Evolutionary conservation across 2,888 invertebrate genomes (phyloP), one percentile per base, ranked within the genome.

Genomic region (Colletes collaris): DNA sequence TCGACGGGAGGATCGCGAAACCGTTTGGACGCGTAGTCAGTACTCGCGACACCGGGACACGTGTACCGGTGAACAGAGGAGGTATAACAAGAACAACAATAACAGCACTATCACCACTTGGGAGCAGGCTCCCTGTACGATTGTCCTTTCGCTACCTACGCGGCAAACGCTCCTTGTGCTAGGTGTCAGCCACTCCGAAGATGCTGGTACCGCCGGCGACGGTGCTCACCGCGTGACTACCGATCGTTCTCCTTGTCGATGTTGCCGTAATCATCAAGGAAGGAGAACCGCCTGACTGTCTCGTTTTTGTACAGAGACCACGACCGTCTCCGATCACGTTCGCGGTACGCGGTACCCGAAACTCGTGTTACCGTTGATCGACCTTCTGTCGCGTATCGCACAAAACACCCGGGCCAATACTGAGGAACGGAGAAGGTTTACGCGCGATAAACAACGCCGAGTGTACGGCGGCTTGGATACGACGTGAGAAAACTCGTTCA

Each of bases 231-330:
- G 86, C 88, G 87, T 88, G 86, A 83, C 83, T 86, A 76, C 85
- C 83, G 84, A 77, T 67, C 82, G 83, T 84, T 74, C 76, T 82
- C 73, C 76, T 81, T 67, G 79, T 74, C 72, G 72, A 67, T 77
- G 83, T 83, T 83, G 85, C 85, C 86, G 85, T 85, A 87, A 78
- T 87, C 88, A 89, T 89, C 84, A 88, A 90, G 87, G 76, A 76
- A 53, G 66, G 76, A 76, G 0, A 19, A 10, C 10, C 40, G 44
- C 46, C 16, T 27, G 52, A 50, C 50, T n/a, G 53, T 40, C 40
- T 52, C 56, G 16, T 35, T 19, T 44, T 8, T 37, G 50, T 1
- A 40, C 27, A 27, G 27, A 52, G 46, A 63, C 13, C 67, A 6
- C 58, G 55, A 56, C 37, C 53, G 44, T 27, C 71, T 55, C 50